Evolutionary conservation across 2,113 vertebrate genomes (phyloP), one percentile per base, ranked within the genome.

Genomic region (Fregata magnificens): DNA sequence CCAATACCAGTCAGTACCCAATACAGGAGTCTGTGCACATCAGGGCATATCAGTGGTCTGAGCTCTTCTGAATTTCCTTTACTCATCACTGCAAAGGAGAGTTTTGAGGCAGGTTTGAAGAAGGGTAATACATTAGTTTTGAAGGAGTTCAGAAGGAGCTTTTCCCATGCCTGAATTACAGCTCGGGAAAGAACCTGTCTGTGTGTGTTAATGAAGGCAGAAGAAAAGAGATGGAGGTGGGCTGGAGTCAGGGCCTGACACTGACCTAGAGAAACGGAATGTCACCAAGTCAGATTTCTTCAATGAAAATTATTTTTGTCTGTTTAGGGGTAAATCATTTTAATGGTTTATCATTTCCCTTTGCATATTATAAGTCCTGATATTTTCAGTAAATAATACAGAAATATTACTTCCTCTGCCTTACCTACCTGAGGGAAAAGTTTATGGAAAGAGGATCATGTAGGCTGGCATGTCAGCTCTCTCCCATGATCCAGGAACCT

Each of bases 21-120:
- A 42, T 42, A 36, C 0, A 1, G 44, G 26, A 69, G 9, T 22
- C 42, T 50, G 26, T 20, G 50, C 70, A 52, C 0, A 4, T n/a
- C 38, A 65, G 31, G 42, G 47, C 52, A 62, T 32, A 55, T 38
- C 58, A 47, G 49, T 29, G 71, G 7, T 49, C 55, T 83, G 20
- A 24, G 25, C 36, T 8, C 12, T 52, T 67, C 2, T 0, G 11
- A n/a, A 62, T 72, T 67, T 53, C 19, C 31, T 62, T 65, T 29
- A 26, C 32, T 24, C 26, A 32, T 42, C 11, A 25, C 17, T 47
- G 16, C 67, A 66, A 49, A 76, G 14, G 56, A 53, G n/a, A 65
- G n/a, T 34, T 95, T 74, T 63, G n/a, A 58, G 42, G 16, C 10
- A 2, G 24, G 9, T 76, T 79, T 53, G 36, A 73, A 47, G 29